A percentile compares a stretch with the other conserved stretches of the same genome.
These are phyloP conservation scores for Sebastes diploproa DNA, from an alignment of 2,797 vertebrate genomes.

Conservation along the genomic window DNA sequence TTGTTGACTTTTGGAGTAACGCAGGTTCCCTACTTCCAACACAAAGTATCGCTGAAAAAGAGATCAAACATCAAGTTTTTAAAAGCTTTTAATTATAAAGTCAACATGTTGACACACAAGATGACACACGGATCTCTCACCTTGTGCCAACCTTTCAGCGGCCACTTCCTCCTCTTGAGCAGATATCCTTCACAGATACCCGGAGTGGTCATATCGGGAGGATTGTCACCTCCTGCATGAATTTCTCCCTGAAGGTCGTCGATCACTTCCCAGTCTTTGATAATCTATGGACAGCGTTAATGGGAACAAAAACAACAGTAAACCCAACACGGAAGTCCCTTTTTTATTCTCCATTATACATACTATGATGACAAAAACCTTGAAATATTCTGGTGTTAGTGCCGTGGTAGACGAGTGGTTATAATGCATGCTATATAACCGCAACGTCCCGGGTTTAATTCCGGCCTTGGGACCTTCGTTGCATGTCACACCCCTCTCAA, in stretches of 20 bases:
- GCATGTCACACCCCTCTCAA: no score
- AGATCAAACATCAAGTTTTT: neutral
- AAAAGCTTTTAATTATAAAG: neutral
- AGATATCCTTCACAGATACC: conserved; percentile 91
- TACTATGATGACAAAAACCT: no score
- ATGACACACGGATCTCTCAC: conserved; percentile 63
- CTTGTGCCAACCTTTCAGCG: conserved; percentile 98
- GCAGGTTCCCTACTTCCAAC: conserved; percentile 88
- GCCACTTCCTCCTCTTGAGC: conserved; percentile 96
- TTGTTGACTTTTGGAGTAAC: conserved; percentile 89
- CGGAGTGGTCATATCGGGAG: conserved; percentile 67
- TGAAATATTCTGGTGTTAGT: no score
- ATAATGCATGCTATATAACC: no score
- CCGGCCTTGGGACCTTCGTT: no score
- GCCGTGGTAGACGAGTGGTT: no score
- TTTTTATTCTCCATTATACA: no score
- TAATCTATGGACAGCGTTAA: conserved; percentile 72
- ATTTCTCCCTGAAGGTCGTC: conserved; percentile 82
- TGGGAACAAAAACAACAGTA: neutral
- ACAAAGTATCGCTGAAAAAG: conserved; percentile 89
- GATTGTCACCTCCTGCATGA: conserved; percentile 52
- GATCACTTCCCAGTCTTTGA: conserved; percentile 93
- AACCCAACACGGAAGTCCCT: no score
- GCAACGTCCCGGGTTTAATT: no score
- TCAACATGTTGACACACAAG: no score